Percentiles rank a stretch among this genome's conserved stretches.
Evolutionary conservation across 2,113 vertebrate genomes (phyloP).

Genomic region (Tachysurus fulvidraco): DNA sequence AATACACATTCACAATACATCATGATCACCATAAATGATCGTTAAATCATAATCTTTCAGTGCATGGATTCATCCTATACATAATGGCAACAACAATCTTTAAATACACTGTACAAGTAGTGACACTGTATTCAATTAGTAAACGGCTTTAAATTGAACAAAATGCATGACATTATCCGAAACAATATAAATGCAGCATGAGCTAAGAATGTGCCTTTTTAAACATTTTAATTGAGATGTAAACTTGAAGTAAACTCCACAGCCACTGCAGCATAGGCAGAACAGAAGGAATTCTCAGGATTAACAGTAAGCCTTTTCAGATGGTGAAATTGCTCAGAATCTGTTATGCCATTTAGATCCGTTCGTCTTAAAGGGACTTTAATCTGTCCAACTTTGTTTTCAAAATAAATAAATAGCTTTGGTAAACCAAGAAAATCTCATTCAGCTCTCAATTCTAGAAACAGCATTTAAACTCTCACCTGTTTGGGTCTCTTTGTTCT

Average conservation of each 20-base stretch:
- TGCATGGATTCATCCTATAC: background rate
- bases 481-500: conserved; percentile 95
- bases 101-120: background rate
- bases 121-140: background rate
- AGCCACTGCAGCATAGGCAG: background rate
- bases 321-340: background rate
- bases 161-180: background rate
- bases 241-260: background rate
- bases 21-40: background rate
- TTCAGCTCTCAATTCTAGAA: background rate
- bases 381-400: background rate
- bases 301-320: background rate
- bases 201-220: background rate
- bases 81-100: background rate
- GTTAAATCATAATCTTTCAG: background rate
- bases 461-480: conserved; percentile 69
- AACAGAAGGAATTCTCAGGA: background rate
- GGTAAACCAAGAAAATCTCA: background rate
- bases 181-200: background rate
- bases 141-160: background rate
- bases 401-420: background rate
- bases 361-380: background rate
- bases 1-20: background rate
- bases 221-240: background rate
- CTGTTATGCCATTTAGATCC: background rate